Percentiles rank a stretch among this genome's conserved stretches.
phyloP scores from a whole-genome alignment of 1,140 invertebrate genomes.

The Bombyx mori region ASM3026992v2 NC_085132.1:6428001-6428500 shows the following conservation, averaged over 20 bases:
- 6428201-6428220: slow-evolving; percentile 33
- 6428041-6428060: too few relatives aligned
- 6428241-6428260: slow-evolving; percentile 41
- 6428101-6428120: not conserved
- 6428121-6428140: not conserved
- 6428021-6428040: too few relatives aligned
- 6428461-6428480: too few relatives aligned
- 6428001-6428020: too few relatives aligned
- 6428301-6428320: slow-evolving; percentile 15
- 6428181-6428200: slow-evolving; percentile 31
- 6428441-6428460: too few relatives aligned
- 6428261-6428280: slow-evolving; percentile 29
- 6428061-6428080: too few relatives aligned
- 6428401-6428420: too few relatives aligned
- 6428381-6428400: slow-evolving; percentile 10
- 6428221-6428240: slow-evolving; percentile 23
- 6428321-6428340: slow-evolving; percentile 21
- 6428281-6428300: slow-evolving; percentile 33
- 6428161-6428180: slow-evolving; percentile 20
- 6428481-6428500: too few relatives aligned
- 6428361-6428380: slow-evolving; percentile 31
- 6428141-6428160: slow-evolving; percentile 29
- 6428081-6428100: too few relatives aligned
- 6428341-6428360: slow-evolving; percentile 30
- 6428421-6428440: too few relatives aligned